These are phyloP conservation scores for Eupithecia centaureata DNA, from an alignment of 2,888 invertebrate genomes.

Conservation along the genomic window DNA sequence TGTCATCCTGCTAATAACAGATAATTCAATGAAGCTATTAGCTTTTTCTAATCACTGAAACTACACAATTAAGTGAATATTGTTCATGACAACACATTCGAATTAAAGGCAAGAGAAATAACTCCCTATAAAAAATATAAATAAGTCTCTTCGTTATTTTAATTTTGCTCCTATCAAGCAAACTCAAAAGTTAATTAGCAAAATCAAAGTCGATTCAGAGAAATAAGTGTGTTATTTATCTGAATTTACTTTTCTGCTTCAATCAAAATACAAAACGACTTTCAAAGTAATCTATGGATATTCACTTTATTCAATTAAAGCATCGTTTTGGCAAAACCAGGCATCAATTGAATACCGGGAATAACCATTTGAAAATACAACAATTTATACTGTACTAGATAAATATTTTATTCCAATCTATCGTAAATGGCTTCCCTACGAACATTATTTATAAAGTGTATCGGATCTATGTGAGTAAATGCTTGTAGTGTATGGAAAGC, in stretches of 20 bases:
- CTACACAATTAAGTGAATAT: conserved; percentile 50
- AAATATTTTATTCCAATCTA: conserved; percentile 16
- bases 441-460: conserved; percentile 63
- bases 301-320: neutral
- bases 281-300: neutral
- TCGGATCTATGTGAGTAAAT: conserved; percentile 78
- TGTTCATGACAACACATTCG: conserved; percentile 39
- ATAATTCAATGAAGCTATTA: conserved; percentile 64
- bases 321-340: neutral
- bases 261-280: neutral
- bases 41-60: conserved; percentile 71
- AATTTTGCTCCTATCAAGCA: neutral
- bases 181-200: too few species aligned
- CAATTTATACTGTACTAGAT: neutral
- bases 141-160: neutral
- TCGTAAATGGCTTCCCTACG: conserved; percentile 35
- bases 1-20: conserved; percentile 73
- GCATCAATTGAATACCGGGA: neutral
- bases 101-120: neutral
- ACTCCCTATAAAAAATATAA: neutral
- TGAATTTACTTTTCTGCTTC: too few species aligned
- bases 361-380: neutral
- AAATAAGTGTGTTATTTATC: too few species aligned
- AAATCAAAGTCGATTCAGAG: too few species aligned
- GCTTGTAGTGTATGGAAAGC: conserved; percentile 81